Conservation (phyloP, 2,113 vertebrate species). For the Stomatorhinus ivindoensis region DNA sequence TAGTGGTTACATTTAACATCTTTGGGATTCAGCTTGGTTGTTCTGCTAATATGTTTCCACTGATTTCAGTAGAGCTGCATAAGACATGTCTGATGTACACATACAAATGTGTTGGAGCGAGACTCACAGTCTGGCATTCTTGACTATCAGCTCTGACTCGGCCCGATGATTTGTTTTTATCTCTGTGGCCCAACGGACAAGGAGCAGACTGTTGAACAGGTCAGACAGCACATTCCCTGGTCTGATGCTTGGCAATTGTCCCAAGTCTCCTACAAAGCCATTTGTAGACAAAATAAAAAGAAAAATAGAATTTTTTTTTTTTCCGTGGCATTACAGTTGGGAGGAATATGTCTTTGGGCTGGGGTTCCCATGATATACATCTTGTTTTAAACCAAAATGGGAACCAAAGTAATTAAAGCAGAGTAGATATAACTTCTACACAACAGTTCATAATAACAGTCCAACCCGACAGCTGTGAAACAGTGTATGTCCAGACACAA, state of each 20-base stretch:
- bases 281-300: background rate
- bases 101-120: background rate
- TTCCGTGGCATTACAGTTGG: background rate
- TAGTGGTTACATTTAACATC: no score
- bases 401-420: background rate
- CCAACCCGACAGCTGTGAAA: background rate
- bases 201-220: conserved; percentile 59
- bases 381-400: background rate
- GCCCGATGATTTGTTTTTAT: conserved; percentile 73
- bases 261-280: conserved; percentile 64
- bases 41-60: background rate
- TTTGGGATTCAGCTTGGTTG: background rate
- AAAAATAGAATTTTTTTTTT: background rate
- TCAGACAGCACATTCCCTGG: conserved; percentile 70
- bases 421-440: background rate
- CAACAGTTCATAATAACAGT: background rate
- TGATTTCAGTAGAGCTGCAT: background rate
- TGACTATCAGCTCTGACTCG: conserved; percentile 71
- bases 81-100: background rate
- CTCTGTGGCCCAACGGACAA: conserved; percentile 60
- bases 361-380: background rate
- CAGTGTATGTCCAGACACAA: background rate
- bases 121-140: conserved; percentile 56
- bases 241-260: conserved; percentile 75
- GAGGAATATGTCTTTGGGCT: background rate